Conservation (phyloP, 2,888 invertebrate genomes). For the Belgica antarctica region DNA sequence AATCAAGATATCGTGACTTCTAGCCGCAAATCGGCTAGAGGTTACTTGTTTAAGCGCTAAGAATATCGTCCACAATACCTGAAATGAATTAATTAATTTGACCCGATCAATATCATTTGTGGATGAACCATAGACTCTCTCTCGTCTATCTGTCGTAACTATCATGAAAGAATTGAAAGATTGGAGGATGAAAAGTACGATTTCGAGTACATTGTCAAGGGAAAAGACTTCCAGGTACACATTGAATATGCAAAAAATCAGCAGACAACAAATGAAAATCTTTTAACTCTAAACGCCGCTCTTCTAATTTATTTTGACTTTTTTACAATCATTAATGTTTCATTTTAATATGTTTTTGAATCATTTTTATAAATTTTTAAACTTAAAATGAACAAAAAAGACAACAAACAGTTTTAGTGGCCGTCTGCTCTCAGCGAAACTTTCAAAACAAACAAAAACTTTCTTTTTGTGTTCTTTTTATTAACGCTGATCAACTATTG, state of each 20-base stretch:
- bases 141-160: constrained; percentile 74
- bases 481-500: background rate
- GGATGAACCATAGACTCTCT: constrained; percentile 65
- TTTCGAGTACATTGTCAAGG: constrained; percentile 96
- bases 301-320: constrained; percentile 30
- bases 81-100: too few relatives aligned
- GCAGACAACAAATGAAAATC: background rate
- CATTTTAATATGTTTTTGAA: constrained; percentile 24
- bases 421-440: constrained; percentile 22
- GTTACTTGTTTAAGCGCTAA: background rate
- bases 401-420: constrained; percentile 31
- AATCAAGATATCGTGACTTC: background rate
- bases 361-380: constrained; percentile 17
- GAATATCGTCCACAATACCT: background rate
- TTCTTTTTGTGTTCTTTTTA: constrained; percentile 7
- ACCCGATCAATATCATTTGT: constrained; percentile 5
- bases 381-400: constrained; percentile 44
- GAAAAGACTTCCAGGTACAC: constrained; percentile 97
- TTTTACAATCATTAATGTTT: constrained; percentile 15
- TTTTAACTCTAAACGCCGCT: constrained; percentile 29
- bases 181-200: constrained; percentile 97
- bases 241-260: background rate
- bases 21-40: background rate
- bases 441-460: background rate
- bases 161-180: constrained; percentile 81